Base-by-base conservation (phyloP, 1,140 invertebrate species). In the Brachionus rotundiformis region DNA sequence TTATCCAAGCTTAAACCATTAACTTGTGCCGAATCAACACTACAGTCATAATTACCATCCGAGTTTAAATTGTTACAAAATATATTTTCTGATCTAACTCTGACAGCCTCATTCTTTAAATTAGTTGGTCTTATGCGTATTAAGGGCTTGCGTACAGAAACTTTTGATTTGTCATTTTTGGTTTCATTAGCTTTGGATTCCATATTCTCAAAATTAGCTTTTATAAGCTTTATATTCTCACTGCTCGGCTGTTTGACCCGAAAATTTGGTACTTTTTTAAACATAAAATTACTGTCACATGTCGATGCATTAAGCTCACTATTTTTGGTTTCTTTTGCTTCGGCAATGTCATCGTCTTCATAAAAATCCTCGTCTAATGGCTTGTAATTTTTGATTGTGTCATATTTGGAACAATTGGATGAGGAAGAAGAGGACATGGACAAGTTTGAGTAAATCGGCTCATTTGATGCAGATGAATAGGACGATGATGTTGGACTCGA, bases 241-340 rank as follows among this genome's bases (percentile, higher is more conserved):
- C 63, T 68, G 11, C 29, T 27, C 13, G 33, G 68, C 41, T 73
- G 68, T 44, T 73, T 73, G n/a, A 73, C 41, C 5, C 68, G 16
- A 73, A 73, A 44, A 44, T 73, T 73, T 6, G 68, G 68, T 8
- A 73, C 13, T 73, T 73, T 73, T 44, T 73, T 73, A 23, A 73
- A 73, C 36, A 73, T 73, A 19, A 73, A 73, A 73, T 44, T 73
- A n/a, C 33, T 68, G 27, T 68, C 63, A 63, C 61, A 63, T 11
- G 29, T 11, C 0, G 65, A 71, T 39, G 65, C 5, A 19, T 36
- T 36, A 3, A 63, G 61, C 25, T 63, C 61, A 63, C 27, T 29
- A 36, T 3, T 29, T 11, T 29, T 23, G 6, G 36, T 41, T 4
- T 73, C 68, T 3, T 73, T 25, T 3, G 19, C 41, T 68, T 68